Evolutionary conservation across 2,797 vertebrate genomes (phyloP).

Genomic region (Zonotrichia albicollis): DNA sequence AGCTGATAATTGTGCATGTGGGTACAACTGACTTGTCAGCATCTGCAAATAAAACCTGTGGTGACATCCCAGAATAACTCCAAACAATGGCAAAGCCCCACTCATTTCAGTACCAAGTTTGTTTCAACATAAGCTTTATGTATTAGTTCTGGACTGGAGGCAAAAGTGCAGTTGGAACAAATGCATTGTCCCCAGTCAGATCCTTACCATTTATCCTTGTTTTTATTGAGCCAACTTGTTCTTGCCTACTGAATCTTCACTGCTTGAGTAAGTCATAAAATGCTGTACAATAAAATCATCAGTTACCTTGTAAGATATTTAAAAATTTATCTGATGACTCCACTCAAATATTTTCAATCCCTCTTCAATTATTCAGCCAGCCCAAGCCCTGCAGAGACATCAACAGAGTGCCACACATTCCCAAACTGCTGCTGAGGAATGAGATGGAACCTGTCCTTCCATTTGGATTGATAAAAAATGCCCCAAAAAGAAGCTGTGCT

Average conservation of each 20-base stretch:
- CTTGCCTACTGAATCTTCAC: neutral
- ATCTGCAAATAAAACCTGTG: slow-evolving; percentile 29
- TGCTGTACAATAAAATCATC: neutral
- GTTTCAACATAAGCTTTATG: slow-evolving; percentile 8
- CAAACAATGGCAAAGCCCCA: neutral
- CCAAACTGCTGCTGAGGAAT: neutral
- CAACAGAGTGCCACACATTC: neutral
- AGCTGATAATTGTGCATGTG: neutral
- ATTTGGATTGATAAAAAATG: neutral
- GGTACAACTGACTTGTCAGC: neutral
- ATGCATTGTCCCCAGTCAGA: neutral
- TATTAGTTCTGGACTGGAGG: neutral
- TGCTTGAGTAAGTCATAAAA: neutral
- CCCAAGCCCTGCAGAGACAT: neutral
- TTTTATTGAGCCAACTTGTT: neutral
- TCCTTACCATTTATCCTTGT: neutral
- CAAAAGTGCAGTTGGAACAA: neutral
- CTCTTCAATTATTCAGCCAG: neutral
- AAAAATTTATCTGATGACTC: neutral
- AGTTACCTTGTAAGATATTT: neutral
- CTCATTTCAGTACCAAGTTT: neutral
- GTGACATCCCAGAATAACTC: neutral
- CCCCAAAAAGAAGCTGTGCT: neutral
- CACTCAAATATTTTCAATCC: neutral
- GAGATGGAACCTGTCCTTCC: neutral